Evolutionary conservation across 1,140 invertebrate genomes (phyloP).

Genomic region (Arion vulgaris): DNA sequence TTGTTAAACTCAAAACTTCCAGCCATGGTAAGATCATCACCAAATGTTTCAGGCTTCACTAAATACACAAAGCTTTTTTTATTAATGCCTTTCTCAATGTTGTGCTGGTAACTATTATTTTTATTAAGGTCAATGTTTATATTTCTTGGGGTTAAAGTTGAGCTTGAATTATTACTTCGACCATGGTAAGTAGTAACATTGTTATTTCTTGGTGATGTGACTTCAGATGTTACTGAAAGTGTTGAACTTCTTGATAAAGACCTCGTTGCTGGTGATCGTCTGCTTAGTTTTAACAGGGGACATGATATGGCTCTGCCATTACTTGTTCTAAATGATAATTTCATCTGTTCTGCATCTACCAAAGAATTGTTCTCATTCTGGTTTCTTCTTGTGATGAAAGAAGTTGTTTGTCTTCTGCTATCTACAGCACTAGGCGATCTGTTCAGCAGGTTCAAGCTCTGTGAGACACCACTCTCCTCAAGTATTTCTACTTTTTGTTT

Average conservation of each 20-base stretch:
- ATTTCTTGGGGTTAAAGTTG: no score
- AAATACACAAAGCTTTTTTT: no score
- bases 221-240: background rate
- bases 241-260: background rate
- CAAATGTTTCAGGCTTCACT: constrained; percentile 60
- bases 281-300: constrained; percentile 7
- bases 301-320: constrained; percentile 1
- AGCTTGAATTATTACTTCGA: background rate
- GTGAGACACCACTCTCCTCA: constrained; percentile 45
- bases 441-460: no score
- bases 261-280: background rate
- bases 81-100: no score
- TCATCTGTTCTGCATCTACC: background rate
- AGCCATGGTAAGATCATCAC: constrained; percentile 49
- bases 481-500: constrained; percentile 54
- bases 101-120: no score
- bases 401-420: no score
- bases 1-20: constrained; percentile 46
- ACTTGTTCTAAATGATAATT: background rate
- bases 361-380: background rate
- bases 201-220: background rate
- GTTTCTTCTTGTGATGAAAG: background rate
- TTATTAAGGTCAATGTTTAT: no score
- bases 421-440: no score
- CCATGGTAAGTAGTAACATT: background rate